phyloP scores from a whole-genome alignment of 2,888 invertebrate genomes.

The Cheilosia soror region DNA sequence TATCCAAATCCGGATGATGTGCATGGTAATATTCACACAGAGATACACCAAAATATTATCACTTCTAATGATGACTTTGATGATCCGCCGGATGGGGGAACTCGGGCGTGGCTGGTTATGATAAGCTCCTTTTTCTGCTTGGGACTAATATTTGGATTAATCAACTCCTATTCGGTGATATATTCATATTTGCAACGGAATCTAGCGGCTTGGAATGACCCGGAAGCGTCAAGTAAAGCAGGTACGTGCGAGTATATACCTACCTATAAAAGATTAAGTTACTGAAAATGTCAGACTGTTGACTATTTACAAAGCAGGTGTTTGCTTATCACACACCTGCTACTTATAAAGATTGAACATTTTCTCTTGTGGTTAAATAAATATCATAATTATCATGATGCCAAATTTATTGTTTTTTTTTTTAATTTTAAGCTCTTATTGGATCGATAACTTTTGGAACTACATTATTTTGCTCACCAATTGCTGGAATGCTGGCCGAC shows the following conservation, averaged over 20 bases:
- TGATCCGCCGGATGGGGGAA: slow-evolving; percentile 65
- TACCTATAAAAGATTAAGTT: too few species aligned
- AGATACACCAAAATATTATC: slow-evolving; percentile 52
- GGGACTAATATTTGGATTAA: slow-evolving; percentile 65
- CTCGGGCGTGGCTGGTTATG: slow-evolving; percentile 69
- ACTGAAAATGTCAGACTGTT: neutral
- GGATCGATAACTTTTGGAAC: slow-evolving; percentile 70
- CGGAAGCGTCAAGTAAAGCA: slow-evolving; percentile 70
- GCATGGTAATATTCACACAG: slow-evolving; percentile 16
- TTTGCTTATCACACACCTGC: too few species aligned
- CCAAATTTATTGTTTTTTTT: neutral
- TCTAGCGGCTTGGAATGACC: slow-evolving; percentile 46
- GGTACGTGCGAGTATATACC: slow-evolving; percentile 23
- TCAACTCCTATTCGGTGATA: slow-evolving; percentile 67
- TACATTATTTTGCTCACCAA: slow-evolving; percentile 60
- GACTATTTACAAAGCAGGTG: too few species aligned
- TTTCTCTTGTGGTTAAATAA: neutral
- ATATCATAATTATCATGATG: too few species aligned
- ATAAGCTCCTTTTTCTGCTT: slow-evolving; percentile 65
- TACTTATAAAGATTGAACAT: neutral
- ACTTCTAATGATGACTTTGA: slow-evolving; percentile 2
- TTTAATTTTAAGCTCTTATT: slow-evolving; percentile 56
- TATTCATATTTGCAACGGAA: slow-evolving; percentile 59
- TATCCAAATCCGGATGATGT: neutral
- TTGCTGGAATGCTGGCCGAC: slow-evolving; percentile 65